Percentiles rank a stretch among this genome's conserved stretches.
phyloP scores from a whole-genome alignment of 1,140 invertebrate genomes.

The Trachymyrmex septentrionalis region DNA sequence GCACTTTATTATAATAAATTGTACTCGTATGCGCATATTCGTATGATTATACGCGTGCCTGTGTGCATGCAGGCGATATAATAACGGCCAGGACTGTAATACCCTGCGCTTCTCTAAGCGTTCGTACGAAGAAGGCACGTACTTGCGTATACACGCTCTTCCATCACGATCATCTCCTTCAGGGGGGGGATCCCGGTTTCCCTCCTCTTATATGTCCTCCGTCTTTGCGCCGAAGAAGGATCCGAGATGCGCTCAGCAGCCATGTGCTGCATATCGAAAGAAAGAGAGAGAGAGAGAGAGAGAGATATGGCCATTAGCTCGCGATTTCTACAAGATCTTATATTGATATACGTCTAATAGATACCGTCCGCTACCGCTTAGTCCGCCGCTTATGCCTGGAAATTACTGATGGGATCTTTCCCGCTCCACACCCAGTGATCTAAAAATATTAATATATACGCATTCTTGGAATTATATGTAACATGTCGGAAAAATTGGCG shows the following conservation, averaged over 20 bases:
- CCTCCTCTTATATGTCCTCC: conserved; percentile 30
- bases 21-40: conserved; percentile 24
- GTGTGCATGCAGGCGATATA: conserved; percentile 68
- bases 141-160: conserved; percentile 51
- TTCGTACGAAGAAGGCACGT: conserved; percentile 72
- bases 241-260: conserved; percentile 65
- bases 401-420: conserved; percentile 72
- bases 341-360: conserved; percentile 82
- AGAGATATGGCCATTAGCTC: conserved; percentile 78
- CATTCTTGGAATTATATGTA: not conserved
- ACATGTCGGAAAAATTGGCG: not conserved
- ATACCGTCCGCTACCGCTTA: conserved; percentile 78
- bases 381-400: conserved; percentile 67
- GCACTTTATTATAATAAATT: conserved; percentile 62
- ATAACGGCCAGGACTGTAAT: conserved; percentile 73
- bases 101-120: conserved; percentile 73
- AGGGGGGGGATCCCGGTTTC: not conserved
- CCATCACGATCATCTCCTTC: conserved; percentile 73
- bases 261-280: conserved; percentile 76
- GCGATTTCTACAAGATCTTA: conserved; percentile 81
- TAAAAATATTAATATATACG: not conserved
- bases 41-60: conserved; percentile 48
- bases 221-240: conserved; percentile 42
- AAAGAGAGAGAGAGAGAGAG: not conserved
- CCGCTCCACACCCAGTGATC: not conserved